A percentile compares a stretch with the other conserved stretches of the same genome.
These are phyloP conservation scores for Meta bourneti DNA, from an alignment of 2,888 invertebrate species.

Conservation along the genomic window DNA sequence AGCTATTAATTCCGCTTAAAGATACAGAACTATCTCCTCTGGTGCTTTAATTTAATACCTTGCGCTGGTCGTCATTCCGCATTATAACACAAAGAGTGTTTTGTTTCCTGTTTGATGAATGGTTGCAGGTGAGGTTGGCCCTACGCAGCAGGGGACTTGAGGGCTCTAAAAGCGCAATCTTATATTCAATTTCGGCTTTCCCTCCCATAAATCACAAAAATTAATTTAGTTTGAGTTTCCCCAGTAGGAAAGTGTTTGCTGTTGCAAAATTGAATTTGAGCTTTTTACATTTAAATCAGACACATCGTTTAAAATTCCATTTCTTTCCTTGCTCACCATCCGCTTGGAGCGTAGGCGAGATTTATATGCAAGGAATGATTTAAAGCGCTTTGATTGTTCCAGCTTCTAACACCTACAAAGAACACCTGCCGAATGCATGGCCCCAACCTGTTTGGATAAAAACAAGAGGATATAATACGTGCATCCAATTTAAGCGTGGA, in stretches of 20 bases:
- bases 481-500: not conserved
- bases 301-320: conserved; percentile 4
- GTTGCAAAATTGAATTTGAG: conserved; percentile 46
- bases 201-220: conserved; percentile 65
- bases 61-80: conserved; percentile 36
- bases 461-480: not conserved
- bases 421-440: not conserved
- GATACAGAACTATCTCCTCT: conserved; percentile 7
- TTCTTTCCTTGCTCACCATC: not conserved
- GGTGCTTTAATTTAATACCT: conserved; percentile 16
- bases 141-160: conserved; percentile 35
- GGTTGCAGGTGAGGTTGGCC: conserved; percentile 43
- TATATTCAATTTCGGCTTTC: conserved; percentile 47
- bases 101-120: conserved; percentile 64
- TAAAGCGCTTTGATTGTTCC: not conserved
- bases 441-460: not conserved
- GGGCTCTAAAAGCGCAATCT: conserved; percentile 35
- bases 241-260: not conserved
- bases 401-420: not conserved
- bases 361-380: conserved; percentile 3
- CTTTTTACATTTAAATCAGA: conserved; percentile 38
- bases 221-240: conserved; percentile 40
- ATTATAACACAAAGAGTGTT: conserved; percentile 60
- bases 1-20: conserved; percentile 32
- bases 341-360: conserved; percentile 15